A percentile compares a stretch with the other conserved stretches of the same genome.
Evolutionary conservation across 2,797 vertebrate genomes (phyloP).

Genomic region (Gouania willdenowi): DNA sequence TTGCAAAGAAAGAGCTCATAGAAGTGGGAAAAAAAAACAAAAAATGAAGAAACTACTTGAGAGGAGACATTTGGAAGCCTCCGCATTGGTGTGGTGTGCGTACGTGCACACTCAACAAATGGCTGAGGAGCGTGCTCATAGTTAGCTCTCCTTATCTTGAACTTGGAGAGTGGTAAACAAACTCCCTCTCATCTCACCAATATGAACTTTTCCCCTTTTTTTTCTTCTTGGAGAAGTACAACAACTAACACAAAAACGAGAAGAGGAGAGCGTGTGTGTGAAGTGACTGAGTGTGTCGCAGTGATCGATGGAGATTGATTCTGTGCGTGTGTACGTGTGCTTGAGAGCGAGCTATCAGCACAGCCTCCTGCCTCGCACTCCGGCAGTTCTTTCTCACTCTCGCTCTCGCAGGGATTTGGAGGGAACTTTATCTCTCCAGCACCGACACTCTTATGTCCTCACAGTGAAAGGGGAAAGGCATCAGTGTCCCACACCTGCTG

Average conservation of each 20-base stretch:
- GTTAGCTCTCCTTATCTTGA: constrained; percentile 65
- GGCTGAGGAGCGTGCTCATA: constrained; percentile 33
- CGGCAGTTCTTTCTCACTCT: constrained; percentile 23
- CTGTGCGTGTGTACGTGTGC: constrained; percentile 5
- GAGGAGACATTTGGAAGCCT: constrained; percentile 27
- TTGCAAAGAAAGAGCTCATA: too few relatives aligned
- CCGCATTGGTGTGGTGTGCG: constrained; percentile 1
- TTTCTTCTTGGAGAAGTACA: constrained; percentile 30
- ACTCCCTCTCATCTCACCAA: constrained; percentile 41
- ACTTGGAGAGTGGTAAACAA: constrained; percentile 62
- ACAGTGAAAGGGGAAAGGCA: constrained; percentile 41
- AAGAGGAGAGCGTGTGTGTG: neutral
- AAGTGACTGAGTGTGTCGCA: constrained; percentile 24
- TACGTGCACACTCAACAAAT: constrained; percentile 1
- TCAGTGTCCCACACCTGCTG: constrained; percentile 44
- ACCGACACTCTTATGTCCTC: constrained; percentile 41
- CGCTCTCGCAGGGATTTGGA: constrained; percentile 20
- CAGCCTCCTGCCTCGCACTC: constrained; percentile 9
- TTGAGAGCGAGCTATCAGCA: constrained; percentile 17
- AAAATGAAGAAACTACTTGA: constrained; percentile 19
- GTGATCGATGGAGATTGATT: constrained; percentile 59
- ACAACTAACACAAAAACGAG: constrained; percentile 42
- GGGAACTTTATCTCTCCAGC: constrained; percentile 44
- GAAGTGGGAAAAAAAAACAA: constrained; percentile 13
- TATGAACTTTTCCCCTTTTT: constrained; percentile 24